Evolutionary conservation across 1,140 invertebrate genomes (phyloP), one percentile per base, ranked within the genome.

Genomic region (Homalodisca vitripennis): DNA sequence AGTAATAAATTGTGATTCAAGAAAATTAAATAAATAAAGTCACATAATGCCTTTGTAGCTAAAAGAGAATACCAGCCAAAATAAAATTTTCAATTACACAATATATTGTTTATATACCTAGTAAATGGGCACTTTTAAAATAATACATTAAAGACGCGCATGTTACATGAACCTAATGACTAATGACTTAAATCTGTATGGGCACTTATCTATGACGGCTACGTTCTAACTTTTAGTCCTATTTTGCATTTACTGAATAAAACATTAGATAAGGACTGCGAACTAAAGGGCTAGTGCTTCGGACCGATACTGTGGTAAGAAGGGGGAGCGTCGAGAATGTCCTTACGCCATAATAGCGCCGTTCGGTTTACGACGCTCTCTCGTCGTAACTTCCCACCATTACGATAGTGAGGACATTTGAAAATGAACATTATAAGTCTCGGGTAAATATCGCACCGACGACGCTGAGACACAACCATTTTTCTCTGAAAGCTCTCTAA

Each of bases 401-500:
- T 51, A 51, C 22, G 48, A 51, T 51, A 51, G 48, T 22, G n/a
- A 22, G 48, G 48, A 51, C 48, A 51, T 51, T 51, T 51, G 48
- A 51, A 51, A 51, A 51, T 51, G 48, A 51, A 51, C 48, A 51
- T 51, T 51, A 51, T 51, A 51, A 51, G 48, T 51, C n/a, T n/a
- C 48, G 6, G n/a, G 3, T 51, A 22, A 51, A 51, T 51, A 51
- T 51, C 48, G 48, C 48, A 51, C 48, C 48, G n/a, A 20, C 2
- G 22, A 51, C 48, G 6, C n/a, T 20, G 48, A 20, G 48, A 51
- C 17, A 51, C n/a, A 20, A 22, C 48, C n/a, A 22, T n/a, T 41
- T 41, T 41, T 17, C n/a, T 51, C 48, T 51, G 22, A 51, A 51
- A 51, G 48, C 48, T 22, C 48, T 41, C 34, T 51, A 22, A 51